Conservation (phyloP, 2,113 vertebrate species). For the Varanus komodoensis region DNA sequence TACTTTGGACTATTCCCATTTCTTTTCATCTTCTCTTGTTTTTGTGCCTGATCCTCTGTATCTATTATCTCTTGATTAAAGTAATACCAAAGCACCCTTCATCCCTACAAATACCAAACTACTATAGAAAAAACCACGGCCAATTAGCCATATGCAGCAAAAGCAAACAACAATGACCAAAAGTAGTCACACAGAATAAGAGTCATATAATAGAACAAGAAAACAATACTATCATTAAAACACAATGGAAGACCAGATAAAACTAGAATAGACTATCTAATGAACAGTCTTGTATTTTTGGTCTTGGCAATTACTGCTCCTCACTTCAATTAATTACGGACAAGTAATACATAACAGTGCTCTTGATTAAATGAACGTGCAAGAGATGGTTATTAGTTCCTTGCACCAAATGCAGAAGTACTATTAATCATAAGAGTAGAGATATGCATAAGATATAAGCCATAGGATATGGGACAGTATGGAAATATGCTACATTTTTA, state of each 20-base stretch:
- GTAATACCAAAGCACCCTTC: too few species aligned
- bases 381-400: background rate
- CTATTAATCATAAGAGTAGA: background rate
- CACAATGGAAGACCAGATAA: too few species aligned
- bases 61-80: background rate
- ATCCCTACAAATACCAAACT: too few species aligned
- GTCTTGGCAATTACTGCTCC: background rate
- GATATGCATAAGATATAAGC: background rate
- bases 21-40: background rate
- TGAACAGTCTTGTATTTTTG: background rate
- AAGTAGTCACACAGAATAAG: too few species aligned
- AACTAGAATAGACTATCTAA: background rate
- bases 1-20: constrained; percentile 1
- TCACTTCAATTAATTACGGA: background rate
- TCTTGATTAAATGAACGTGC: background rate
- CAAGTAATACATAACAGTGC: background rate
- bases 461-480: too few species aligned
- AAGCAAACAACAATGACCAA: too few species aligned
- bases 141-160: too few species aligned
- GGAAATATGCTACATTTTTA: background rate
- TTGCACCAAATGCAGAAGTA: background rate
- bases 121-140: too few species aligned
- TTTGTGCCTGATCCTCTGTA: background rate
- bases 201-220: too few species aligned
- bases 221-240: too few species aligned